Evolutionary conservation across 2,797 vertebrate genomes (phyloP).

Genomic region (Agapornis canus): DNA sequence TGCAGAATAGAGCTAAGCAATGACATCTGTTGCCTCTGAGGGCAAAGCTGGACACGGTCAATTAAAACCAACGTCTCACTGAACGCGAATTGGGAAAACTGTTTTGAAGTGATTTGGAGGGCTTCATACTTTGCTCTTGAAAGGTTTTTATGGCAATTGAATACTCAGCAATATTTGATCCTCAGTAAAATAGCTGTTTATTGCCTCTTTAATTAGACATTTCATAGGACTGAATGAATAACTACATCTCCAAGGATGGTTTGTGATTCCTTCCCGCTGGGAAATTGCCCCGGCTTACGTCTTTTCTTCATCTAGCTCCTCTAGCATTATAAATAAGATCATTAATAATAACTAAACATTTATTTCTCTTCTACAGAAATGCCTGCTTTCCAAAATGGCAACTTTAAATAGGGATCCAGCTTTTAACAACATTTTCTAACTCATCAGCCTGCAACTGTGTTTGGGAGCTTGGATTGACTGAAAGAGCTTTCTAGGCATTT

Average conservation of each 20-base stretch:
- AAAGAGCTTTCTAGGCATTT: conserved; percentile 43
- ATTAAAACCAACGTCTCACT: conserved; percentile 16
- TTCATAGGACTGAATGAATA: conserved; percentile 62
- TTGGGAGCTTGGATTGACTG: background rate
- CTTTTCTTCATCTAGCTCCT: conserved; percentile 30
- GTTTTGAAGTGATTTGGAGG: background rate
- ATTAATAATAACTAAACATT: conserved; percentile 47
- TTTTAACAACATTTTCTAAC: conserved; percentile 20
- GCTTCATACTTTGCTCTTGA: conserved; percentile 40
- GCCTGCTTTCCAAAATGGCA: conserved; percentile 9
- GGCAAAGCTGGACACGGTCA: conserved; percentile 8
- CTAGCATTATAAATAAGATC: conserved; percentile 36
- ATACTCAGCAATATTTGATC: conserved; percentile 54
- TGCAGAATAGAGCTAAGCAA: background rate
- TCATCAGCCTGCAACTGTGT: background rate
- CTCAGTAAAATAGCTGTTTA: conserved; percentile 50
- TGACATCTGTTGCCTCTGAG: background rate
- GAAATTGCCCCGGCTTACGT: conserved; percentile 36
- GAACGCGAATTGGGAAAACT: background rate
- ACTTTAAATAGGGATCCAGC: conserved; percentile 8
- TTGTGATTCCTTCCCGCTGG: conserved; percentile 45
- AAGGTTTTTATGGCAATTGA: conserved; percentile 36
- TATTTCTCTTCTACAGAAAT: conserved; percentile 39
- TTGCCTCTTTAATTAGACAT: conserved; percentile 68
- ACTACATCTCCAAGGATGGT: conserved; percentile 35